These are phyloP conservation scores for Rhyacophila brunnea DNA, from an alignment of 1,140 invertebrate species.

Conservation along the genomic window DNA sequence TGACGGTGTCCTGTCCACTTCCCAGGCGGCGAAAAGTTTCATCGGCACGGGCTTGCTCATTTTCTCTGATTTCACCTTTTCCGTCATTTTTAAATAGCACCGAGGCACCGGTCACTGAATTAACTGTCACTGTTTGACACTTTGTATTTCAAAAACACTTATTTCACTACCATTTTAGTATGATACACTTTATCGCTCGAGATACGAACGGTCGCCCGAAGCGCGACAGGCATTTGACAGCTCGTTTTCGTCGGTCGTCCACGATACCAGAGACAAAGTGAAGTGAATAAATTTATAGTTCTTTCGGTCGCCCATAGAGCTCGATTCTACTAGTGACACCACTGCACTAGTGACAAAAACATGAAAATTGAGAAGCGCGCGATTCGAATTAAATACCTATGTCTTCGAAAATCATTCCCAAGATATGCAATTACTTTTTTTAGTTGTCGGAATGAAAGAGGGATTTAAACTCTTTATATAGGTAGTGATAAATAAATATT, in stretches of 20 bases:
- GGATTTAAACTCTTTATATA: too few relatives aligned
- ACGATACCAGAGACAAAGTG: conserved; percentile 21
- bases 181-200: conserved; percentile 9
- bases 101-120: conserved; percentile 5
- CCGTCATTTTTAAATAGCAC: conserved; percentile 47
- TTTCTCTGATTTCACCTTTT: conserved; percentile 57
- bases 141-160: conserved; percentile 7
- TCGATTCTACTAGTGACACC: too few relatives aligned
- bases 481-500: too few relatives aligned
- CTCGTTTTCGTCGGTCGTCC: not conserved
- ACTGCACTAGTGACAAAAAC: too few relatives aligned
- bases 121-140: conserved; percentile 10
- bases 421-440: too few relatives aligned
- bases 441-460: too few relatives aligned
- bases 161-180: conserved; percentile 20
- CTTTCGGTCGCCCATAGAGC: too few relatives aligned
- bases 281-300: not conserved
- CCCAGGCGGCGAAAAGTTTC: conserved; percentile 97
- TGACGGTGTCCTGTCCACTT: conserved; percentile 93
- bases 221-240: conserved; percentile 16
- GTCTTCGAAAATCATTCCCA: too few relatives aligned
- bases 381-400: too few relatives aligned
- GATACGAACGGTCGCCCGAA: conserved; percentile 3
- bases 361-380: too few relatives aligned
- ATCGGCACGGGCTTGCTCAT: conserved; percentile 79